Evolutionary conservation across 2,797 vertebrate species (phyloP).

Genomic region (Tenualosa thibaudeaui): DNA sequence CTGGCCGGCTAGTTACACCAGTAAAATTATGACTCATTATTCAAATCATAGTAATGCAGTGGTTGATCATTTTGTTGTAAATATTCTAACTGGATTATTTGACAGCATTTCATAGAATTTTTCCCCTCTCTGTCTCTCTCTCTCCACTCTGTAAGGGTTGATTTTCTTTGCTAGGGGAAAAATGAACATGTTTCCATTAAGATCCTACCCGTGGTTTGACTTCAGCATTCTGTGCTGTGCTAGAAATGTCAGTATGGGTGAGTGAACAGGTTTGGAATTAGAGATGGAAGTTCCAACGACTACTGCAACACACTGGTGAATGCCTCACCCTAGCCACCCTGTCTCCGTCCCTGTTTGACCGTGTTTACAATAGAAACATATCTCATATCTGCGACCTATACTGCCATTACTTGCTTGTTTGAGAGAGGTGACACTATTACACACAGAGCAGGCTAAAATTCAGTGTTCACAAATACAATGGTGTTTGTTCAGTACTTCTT

Average conservation of each 20-base stretch:
- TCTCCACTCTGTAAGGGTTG: no score
- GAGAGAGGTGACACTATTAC: slow-evolving; percentile 29
- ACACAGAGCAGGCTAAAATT: slow-evolving; percentile 22
- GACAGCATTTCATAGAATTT: background rate
- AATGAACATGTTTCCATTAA: background rate
- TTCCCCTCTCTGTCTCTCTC: background rate
- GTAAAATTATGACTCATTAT: background rate
- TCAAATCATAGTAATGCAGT: background rate
- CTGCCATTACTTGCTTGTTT: slow-evolving; percentile 36
- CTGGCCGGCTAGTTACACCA: background rate
- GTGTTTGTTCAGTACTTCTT: slow-evolving; percentile 26
- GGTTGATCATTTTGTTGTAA: background rate
- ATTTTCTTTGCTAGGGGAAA: background rate
- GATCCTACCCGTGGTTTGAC: background rate
- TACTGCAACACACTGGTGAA: background rate
- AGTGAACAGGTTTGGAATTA: background rate
- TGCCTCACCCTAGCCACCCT: background rate
- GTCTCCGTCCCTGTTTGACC: background rate
- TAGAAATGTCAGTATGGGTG: background rate
- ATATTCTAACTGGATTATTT: background rate
- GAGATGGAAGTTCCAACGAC: background rate
- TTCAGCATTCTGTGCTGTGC: background rate
- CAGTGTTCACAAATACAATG: slow-evolving; percentile 28
- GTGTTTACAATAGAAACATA: slow-evolving; percentile 12
- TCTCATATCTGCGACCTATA: slow-evolving; percentile 22